Conservation (phyloP, 1,140 invertebrate species). For the Lasaia peninsularis region DNA sequence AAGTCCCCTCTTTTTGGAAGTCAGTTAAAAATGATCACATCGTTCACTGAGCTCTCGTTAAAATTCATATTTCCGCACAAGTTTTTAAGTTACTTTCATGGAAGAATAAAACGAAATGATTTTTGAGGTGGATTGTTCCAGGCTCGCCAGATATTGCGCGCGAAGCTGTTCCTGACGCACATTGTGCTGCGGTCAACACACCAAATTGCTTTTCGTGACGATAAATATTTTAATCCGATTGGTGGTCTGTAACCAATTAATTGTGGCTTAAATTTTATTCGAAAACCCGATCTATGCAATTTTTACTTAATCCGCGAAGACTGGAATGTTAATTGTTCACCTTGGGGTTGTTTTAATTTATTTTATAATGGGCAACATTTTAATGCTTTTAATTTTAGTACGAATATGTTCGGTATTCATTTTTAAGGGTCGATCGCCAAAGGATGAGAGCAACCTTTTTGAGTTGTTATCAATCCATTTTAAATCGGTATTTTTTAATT, state of each 20-base stretch:
- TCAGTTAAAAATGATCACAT: neutral
- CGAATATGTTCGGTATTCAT: slow-evolving; percentile 9
- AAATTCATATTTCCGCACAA: neutral
- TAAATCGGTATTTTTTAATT: slow-evolving; percentile 9
- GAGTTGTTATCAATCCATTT: neutral
- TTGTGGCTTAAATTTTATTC: slow-evolving; percentile 45
- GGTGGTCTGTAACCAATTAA: slow-evolving; percentile 58
- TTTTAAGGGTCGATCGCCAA: slow-evolving; percentile 9
- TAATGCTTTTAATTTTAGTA: neutral
- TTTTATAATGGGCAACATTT: slow-evolving; percentile 2
- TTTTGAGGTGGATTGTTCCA: slow-evolving; percentile 32
- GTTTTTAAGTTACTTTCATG: neutral
- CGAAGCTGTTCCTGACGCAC: slow-evolving; percentile 49
- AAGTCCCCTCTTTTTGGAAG: no score
- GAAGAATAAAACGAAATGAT: slow-evolving; percentile 24
- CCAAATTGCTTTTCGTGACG: slow-evolving; percentile 61
- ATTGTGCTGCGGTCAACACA: slow-evolving; percentile 53
- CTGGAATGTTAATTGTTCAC: slow-evolving; percentile 17
- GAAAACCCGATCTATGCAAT: slow-evolving; percentile 17
- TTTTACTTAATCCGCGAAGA: slow-evolving; percentile 16
- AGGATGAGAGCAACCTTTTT: neutral
- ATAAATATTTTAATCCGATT: slow-evolving; percentile 66
- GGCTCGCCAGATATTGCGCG: slow-evolving; percentile 48
- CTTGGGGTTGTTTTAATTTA: slow-evolving; percentile 15
- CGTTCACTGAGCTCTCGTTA: neutral